These are phyloP conservation scores for Halichoeres trimaculatus DNA, from an alignment of 2,113 vertebrate genomes.

Conservation along the genomic window DNA sequence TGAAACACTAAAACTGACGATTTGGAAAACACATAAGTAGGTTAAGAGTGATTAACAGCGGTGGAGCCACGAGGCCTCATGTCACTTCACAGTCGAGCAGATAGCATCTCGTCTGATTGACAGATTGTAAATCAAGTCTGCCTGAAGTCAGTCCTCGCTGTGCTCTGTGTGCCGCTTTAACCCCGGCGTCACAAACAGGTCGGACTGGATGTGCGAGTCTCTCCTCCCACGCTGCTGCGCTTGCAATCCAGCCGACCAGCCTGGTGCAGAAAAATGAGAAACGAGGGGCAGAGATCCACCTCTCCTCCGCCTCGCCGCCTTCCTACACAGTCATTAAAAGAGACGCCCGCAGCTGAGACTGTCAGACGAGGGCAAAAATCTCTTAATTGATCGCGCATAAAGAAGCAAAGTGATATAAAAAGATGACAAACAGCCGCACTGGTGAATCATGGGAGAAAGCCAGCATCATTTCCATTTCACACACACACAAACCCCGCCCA, in stretches of 20 bases:
- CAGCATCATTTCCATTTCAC: constrained; percentile 4
- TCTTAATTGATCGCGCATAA: constrained; percentile 27
- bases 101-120: constrained; percentile 35
- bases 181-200: constrained; percentile 52
- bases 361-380: constrained; percentile 23
- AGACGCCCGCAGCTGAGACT: constrained; percentile 24
- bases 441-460: constrained; percentile 20
- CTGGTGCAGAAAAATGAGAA: constrained; percentile 24
- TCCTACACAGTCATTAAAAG: constrained; percentile 65
- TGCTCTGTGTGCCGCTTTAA: constrained; percentile 14
- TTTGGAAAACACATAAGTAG: background rate
- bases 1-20: background rate
- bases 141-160: constrained; percentile 12
- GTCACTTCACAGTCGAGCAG: background rate
- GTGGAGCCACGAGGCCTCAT: background rate
- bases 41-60: constrained; percentile 6
- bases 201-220: constrained; percentile 46
- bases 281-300: constrained; percentile 35
- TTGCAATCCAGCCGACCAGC: constrained; percentile 28
- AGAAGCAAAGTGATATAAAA: constrained; percentile 32
- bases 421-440: background rate
- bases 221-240: constrained; percentile 43
- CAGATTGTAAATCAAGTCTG: constrained; percentile 36
- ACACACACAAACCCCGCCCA: background rate
- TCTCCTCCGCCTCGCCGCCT: constrained; percentile 9